A percentile compares a stretch with the other conserved stretches of the same genome.
Evolutionary conservation across 2,797 vertebrate genomes (phyloP).

Genomic region (Molossus molossus): DNA sequence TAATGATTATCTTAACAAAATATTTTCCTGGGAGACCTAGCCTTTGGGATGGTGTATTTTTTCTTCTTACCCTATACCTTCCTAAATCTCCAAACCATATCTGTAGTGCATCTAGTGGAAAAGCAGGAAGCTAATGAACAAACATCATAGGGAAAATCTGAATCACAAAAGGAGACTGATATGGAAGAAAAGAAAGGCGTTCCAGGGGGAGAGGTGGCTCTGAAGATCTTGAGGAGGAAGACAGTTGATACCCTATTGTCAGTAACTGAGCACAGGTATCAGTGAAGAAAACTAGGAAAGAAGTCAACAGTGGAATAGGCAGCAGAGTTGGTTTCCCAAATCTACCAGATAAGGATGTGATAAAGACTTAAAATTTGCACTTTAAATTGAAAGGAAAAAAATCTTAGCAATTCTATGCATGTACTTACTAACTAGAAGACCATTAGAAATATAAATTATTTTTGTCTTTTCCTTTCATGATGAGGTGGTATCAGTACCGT

Average conservation of each 20-base stretch:
- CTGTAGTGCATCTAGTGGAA: neutral
- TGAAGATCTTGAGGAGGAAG: neutral
- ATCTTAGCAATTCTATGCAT: neutral
- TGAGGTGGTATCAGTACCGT: neutral
- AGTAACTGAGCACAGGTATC: neutral
- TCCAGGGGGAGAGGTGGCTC: neutral
- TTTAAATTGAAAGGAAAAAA: neutral
- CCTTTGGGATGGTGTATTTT: neutral
- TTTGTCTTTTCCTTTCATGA: constrained; percentile 3
- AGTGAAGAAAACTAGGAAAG: neutral
- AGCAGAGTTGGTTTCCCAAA: too few relatives aligned
- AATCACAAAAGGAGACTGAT: neutral
- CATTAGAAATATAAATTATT: neutral
- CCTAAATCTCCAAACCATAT: neutral
- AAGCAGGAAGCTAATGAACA: neutral
- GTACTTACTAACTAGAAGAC: neutral
- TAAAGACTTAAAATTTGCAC: neutral
- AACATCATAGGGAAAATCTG: neutral
- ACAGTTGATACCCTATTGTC: neutral
- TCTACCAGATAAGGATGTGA: neutral
- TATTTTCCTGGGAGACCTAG: neutral
- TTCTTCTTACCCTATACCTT: neutral
- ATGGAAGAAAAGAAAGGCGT: neutral
- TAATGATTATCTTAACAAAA: neutral
- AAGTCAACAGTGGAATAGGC: neutral